Conservation (phyloP, 2,113 vertebrate genomes). For the Chascanopsetta lugubris region DNA sequence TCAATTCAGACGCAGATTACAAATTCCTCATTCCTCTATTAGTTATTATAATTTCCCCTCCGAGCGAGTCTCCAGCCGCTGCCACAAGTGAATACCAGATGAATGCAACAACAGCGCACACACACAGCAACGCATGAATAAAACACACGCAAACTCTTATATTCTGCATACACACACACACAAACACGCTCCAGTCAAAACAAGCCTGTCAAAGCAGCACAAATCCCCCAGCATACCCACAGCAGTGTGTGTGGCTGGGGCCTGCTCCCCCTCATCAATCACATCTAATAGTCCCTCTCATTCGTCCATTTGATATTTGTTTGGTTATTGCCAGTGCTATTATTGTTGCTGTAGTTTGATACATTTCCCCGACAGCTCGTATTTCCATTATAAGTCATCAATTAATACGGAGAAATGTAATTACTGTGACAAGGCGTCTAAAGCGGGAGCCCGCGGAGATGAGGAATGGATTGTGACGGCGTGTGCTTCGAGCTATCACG, state of each 20-base stretch:
- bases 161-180: constrained; percentile 22
- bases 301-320: constrained; percentile 76
- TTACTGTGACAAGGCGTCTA: constrained; percentile 78
- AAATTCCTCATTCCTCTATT: constrained; percentile 69
- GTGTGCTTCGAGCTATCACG: constrained; percentile 70
- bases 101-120: constrained; percentile 18
- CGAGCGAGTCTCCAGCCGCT: constrained; percentile 36
- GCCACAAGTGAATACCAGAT: constrained; percentile 40
- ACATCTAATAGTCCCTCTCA: constrained; percentile 62
- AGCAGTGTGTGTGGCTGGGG: constrained; percentile 43
- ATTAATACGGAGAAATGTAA: constrained; percentile 80
- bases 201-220: constrained; percentile 50
- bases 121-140: constrained; percentile 3
- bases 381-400: constrained; percentile 78
- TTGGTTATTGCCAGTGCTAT: constrained; percentile 72
- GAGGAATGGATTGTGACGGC: constrained; percentile 71
- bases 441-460: constrained; percentile 54
- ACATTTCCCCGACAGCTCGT: constrained; percentile 74
- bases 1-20: constrained; percentile 66
- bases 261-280: constrained; percentile 68
- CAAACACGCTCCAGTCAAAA: constrained; percentile 25
- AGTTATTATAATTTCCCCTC: constrained; percentile 59
- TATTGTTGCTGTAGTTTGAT: constrained; percentile 74
- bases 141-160: constrained; percentile 1
- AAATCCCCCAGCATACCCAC: constrained; percentile 38